Conservation (phyloP, 2,113 vertebrate species). For the Ceyx margarethae region DNA sequence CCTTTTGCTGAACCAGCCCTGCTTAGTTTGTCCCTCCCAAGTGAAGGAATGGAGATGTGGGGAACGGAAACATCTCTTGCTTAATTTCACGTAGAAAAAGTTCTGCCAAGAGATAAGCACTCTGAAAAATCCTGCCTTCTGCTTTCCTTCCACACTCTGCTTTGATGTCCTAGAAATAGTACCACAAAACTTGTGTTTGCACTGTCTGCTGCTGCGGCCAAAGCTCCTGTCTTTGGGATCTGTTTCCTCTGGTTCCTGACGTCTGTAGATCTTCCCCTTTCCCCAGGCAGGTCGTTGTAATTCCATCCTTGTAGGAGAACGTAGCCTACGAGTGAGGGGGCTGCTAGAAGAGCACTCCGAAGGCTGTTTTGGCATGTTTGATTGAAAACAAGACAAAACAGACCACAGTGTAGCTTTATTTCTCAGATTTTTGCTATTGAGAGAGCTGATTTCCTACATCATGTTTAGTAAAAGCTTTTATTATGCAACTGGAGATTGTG, state of each 20-base stretch:
- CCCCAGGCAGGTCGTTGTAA: not conserved
- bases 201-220: not conserved
- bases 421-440: not conserved
- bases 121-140: not conserved
- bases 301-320: accelerated
- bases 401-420: not conserved
- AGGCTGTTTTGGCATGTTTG: not conserved
- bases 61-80: not conserved
- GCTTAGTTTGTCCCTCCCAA: not conserved
- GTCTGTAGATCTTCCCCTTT: not conserved
- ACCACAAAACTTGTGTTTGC: accelerated
- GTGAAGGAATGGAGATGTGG: not conserved
- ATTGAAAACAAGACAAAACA: not conserved
- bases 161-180: accelerated
- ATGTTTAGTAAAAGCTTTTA: constrained; percentile 39
- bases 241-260: accelerated
- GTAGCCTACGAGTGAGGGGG: not conserved
- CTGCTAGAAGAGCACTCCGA: not conserved
- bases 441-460: constrained; percentile 11
- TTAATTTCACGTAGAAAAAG: not conserved
- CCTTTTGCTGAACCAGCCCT: not conserved
- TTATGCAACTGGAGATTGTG: constrained; percentile 48
- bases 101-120: not conserved
- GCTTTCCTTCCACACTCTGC: not conserved
- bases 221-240: not conserved